Evolutionary conservation across 1,140 invertebrate species (phyloP).

Genomic region (Pinna nobilis): DNA sequence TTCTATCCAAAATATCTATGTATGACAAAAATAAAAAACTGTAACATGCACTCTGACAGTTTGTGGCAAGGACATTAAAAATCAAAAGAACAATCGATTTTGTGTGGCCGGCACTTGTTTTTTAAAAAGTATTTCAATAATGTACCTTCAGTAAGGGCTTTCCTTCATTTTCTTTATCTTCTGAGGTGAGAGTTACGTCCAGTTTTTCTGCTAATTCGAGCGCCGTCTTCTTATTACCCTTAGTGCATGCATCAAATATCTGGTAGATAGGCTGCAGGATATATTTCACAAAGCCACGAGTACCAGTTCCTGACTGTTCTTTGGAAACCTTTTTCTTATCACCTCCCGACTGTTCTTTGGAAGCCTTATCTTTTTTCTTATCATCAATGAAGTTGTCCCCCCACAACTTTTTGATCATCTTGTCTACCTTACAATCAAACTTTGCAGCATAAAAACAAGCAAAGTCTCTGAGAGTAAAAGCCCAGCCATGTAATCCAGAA

Average conservation of each 20-base stretch:
- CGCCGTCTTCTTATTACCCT: constrained; percentile 95
- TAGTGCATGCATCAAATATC: constrained; percentile 96
- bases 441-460: constrained; percentile 99
- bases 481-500: constrained; percentile 99
- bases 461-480: constrained; percentile 99
- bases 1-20: too few relatives aligned
- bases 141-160: constrained; percentile 78
- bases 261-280: constrained; percentile 98
- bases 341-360: constrained; percentile 88
- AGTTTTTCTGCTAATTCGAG: constrained; percentile 83
- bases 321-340: constrained; percentile 99
- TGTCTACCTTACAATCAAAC: constrained; percentile 97
- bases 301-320: constrained; percentile 84
- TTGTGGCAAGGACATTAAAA: too few relatives aligned
- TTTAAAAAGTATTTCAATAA: too few relatives aligned
- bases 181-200: constrained; percentile 92
- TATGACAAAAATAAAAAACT: too few relatives aligned
- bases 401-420: constrained; percentile 94
- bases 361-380: constrained; percentile 93
- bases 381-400: constrained; percentile 99
- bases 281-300: constrained; percentile 99
- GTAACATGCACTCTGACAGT: too few relatives aligned
- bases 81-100: not conserved
- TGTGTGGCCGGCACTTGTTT: not conserved
- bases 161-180: constrained; percentile 95